Base-by-base conservation (phyloP, 2,888 invertebrate genomes). In the Serripes groenlandicus region DNA sequence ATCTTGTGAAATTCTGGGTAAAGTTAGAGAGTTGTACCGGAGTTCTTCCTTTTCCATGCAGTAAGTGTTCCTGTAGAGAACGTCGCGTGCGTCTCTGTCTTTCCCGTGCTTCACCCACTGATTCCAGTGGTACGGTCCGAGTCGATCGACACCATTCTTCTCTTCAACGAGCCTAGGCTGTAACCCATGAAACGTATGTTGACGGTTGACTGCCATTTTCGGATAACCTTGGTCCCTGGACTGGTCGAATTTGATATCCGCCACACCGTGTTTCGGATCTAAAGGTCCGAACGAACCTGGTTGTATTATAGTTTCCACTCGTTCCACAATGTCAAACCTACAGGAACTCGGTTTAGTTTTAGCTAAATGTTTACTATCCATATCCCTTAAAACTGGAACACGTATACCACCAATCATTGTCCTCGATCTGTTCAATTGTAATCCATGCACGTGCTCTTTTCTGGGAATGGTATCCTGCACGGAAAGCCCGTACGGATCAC, bases 41-140 rank as follows among this genome's bases (percentile, higher is more conserved):
- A 89, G 52, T 15, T 87, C 70, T n/a, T 81, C 76, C 32, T 69
- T 75, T 0, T 64, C 74, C 52, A 69, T 37, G 62, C 88, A 86
- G 49, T 83, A 88, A 11, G 89, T 88, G 72, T 89, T 88, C 60
- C 80, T 68, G 70, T 89, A 89, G 64, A 89, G 60, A 15, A 88
- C 86, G 66, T 89, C 89, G 21, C 89, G 72, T 0, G 89, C 89
- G 68, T 89, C 89, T 15, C 71, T 64, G n/a, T 80, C 78, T 28
- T 62, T 72, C 0, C 71, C 77, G 9, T 52, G 69, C 49, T 78
- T 83, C 35, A 82, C 74, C 80, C 85, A 87, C 72, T 76, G 73
- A 21, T 82, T 81, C 85, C 88, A 86, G 28, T 85, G 82, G 35
- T 85, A 85, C 0, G 85, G 80, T 3, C 82, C 71, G 4, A 83